phyloP scores from a whole-genome alignment of 2,797 vertebrate species.

The Sorex maritimensis region DNA sequence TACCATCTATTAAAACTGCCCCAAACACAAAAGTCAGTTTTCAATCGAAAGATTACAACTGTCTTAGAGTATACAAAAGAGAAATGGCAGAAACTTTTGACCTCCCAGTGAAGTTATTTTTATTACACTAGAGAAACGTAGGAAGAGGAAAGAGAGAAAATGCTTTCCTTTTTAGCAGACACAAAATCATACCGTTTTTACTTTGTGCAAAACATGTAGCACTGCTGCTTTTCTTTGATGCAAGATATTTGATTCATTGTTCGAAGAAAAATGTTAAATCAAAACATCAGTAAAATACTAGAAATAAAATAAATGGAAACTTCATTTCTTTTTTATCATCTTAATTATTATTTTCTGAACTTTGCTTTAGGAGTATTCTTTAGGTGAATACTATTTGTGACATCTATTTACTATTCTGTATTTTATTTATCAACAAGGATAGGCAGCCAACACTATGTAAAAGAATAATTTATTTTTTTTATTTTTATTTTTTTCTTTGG shows the following conservation, averaged over 20 bases:
- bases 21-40: slow-evolving; percentile 71
- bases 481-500: no score
- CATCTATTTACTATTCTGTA: slow-evolving; percentile 74
- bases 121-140: slow-evolving; percentile 73
- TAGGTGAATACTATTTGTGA: slow-evolving; percentile 63
- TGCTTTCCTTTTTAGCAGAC: slow-evolving; percentile 80
- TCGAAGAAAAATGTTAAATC: slow-evolving; percentile 76
- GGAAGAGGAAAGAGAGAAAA: slow-evolving; percentile 70
- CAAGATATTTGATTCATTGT: slow-evolving; percentile 56
- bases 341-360: slow-evolving; percentile 72
- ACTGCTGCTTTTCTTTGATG: slow-evolving; percentile 76
- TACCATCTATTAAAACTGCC: slow-evolving; percentile 70
- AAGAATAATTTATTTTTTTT: no score
- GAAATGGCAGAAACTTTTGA: slow-evolving; percentile 74
- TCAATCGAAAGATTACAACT: slow-evolving; percentile 24
- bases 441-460: slow-evolving; percentile 42
- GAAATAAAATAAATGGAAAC: slow-evolving; percentile 80
- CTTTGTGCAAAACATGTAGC: slow-evolving; percentile 75
- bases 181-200: slow-evolving; percentile 83
- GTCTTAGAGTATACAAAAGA: slow-evolving; percentile 29
- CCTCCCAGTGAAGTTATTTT: slow-evolving; percentile 79
- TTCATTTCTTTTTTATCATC: slow-evolving; percentile 27
- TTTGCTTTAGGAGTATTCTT: slow-evolving; percentile 71
- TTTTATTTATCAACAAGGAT: slow-evolving; percentile 77
- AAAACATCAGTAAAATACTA: slow-evolving; percentile 70